Conservation (phyloP, 1,140 invertebrate species). For the Wiebesia pumilae region DNA sequence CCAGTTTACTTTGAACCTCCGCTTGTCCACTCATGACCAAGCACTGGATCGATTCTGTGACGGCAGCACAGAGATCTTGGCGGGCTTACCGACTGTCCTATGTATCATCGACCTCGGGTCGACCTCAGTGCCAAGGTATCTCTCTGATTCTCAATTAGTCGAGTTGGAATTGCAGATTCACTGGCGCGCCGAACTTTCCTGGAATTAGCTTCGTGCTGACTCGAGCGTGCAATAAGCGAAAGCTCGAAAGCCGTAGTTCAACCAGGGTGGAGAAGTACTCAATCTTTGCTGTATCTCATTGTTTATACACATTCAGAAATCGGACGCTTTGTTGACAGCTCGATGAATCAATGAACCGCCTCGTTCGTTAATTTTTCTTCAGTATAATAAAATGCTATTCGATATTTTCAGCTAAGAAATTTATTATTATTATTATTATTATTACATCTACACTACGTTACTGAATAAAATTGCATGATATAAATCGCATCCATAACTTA, state of each 20-base stretch:
- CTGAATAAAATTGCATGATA: too few relatives aligned
- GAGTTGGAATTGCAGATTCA: slow-evolving; percentile 63
- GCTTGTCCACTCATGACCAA: background rate
- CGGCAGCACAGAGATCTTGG: background rate
- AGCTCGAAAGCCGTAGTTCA: background rate
- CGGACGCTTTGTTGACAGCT: background rate
- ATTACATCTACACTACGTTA: too few relatives aligned
- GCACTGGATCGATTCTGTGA: background rate
- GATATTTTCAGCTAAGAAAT: too few relatives aligned
- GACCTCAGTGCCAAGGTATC: background rate
- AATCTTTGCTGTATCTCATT: background rate
- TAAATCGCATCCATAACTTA: too few relatives aligned
- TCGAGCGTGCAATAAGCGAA: slow-evolving; percentile 21
- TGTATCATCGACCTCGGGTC: slow-evolving; percentile 29
- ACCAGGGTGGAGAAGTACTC: background rate
- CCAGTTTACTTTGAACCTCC: background rate
- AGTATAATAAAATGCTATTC: too few relatives aligned
- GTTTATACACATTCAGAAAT: background rate
- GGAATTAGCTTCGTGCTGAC: slow-evolving; percentile 21
- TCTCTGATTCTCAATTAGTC: slow-evolving; percentile 60
- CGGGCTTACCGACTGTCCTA: background rate
- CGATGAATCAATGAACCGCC: background rate
- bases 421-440: too few relatives aligned
- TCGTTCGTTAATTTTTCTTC: background rate
- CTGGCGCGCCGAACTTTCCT: slow-evolving; percentile 41